Conservation (phyloP, 2,888 invertebrate genomes). For the Patella caerulea region DNA sequence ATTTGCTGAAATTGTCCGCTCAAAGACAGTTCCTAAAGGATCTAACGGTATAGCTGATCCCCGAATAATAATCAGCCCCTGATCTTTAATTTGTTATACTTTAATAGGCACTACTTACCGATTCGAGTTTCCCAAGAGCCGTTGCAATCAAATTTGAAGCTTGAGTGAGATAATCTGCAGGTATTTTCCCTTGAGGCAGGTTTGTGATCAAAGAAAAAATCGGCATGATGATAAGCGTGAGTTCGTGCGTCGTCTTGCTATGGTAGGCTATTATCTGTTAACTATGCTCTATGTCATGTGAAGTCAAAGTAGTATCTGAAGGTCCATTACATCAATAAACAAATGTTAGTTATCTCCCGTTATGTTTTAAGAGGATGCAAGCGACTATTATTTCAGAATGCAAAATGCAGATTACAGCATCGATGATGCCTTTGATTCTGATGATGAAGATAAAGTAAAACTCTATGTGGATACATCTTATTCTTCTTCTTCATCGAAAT, state of each 20-base stretch:
- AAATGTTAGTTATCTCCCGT: conserved; percentile 11
- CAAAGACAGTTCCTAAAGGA: too few species aligned
- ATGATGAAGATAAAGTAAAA: conserved; percentile 86
- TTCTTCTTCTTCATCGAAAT: conserved; percentile 76
- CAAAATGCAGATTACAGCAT: conserved; percentile 16
- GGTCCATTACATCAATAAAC: too few species aligned
- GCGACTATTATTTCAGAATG: too few species aligned
- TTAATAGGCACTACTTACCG: not conserved
- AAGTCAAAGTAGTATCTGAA: too few species aligned
- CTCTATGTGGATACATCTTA: conserved; percentile 81
- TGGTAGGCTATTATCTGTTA: too few species aligned
- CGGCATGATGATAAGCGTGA: not conserved
- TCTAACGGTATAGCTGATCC: too few species aligned
- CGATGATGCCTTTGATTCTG: conserved; percentile 68
- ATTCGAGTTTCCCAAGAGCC: not conserved
- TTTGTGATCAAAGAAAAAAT: not conserved
- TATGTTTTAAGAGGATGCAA: conserved; percentile 8
- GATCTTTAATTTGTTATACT: too few species aligned
- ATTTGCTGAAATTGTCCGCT: too few species aligned
- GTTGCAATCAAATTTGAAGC: not conserved
- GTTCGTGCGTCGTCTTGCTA: too few species aligned
- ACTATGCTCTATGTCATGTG: too few species aligned
- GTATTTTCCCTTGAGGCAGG: not conserved
- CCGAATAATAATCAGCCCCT: too few species aligned
- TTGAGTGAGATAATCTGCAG: not conserved